Evolutionary conservation across 2,797 vertebrate genomes (phyloP).

Genomic region (Acipenser transmontanus): DNA sequence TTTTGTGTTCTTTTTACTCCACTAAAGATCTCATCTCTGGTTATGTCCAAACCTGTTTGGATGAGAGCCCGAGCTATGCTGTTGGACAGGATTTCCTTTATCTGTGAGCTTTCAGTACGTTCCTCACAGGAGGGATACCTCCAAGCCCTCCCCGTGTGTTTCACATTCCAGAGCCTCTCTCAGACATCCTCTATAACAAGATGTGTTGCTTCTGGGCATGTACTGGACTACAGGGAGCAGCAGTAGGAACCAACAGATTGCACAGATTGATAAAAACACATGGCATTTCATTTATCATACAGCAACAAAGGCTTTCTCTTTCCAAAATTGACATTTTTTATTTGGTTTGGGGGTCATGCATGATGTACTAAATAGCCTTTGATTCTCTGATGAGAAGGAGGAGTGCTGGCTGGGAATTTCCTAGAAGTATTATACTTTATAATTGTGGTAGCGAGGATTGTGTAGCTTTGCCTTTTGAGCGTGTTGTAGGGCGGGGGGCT

Average conservation of each 20-base stretch:
- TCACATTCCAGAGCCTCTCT: not conserved
- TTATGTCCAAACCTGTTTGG: too few species aligned
- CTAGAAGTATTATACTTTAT: not conserved
- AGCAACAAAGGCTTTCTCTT: not conserved
- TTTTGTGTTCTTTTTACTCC: too few species aligned
- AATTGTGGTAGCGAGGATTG: too few species aligned
- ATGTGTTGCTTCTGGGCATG: not conserved
- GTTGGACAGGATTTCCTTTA: not conserved
- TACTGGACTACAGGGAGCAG: not conserved
- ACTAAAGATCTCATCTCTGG: too few species aligned
- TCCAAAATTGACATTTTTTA: not conserved
- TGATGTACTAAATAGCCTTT: too few species aligned
- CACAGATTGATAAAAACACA: not conserved
- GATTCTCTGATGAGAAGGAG: not conserved
- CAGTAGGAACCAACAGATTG: slow-evolving; percentile 1
- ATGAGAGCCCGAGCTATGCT: not conserved
- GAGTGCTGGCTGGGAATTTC: not conserved
- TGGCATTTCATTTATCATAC: not conserved
- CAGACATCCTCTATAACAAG: not conserved
- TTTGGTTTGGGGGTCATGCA: not conserved
- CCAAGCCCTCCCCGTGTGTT: not conserved
- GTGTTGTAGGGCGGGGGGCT: not conserved
- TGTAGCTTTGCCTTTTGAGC: too few species aligned
- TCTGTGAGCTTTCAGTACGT: slow-evolving; percentile 1
- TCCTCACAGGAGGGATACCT: not conserved